Percentiles rank a stretch among this genome's conserved stretches.
Evolutionary conservation across 2,888 invertebrate genomes (phyloP).

Genomic region (Apodemia zela): DNA sequence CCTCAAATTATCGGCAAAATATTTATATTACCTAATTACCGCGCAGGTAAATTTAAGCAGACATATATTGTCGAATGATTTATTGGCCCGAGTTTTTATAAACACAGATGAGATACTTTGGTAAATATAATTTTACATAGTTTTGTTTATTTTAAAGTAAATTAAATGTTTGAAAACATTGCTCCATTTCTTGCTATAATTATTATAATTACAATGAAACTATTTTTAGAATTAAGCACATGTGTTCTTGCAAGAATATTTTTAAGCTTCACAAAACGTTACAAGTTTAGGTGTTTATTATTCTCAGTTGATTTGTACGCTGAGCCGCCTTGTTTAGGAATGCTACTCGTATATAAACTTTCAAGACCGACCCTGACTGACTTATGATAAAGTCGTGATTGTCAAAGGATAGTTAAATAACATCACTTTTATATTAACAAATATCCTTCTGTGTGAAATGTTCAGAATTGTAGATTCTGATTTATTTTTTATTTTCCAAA

Average conservation of each 20-base stretch:
- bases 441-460: too few species aligned
- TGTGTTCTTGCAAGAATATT: neutral
- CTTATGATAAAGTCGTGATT: too few species aligned
- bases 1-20: conserved; percentile 24
- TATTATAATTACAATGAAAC: neutral
- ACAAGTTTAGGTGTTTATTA: too few species aligned
- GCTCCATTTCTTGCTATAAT: neutral
- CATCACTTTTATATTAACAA: too few species aligned
- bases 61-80: conserved; percentile 42
- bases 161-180: conserved; percentile 13
- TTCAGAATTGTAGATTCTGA: too few species aligned
- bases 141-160: conserved; percentile 7
- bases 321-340: too few species aligned
- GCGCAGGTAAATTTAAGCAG: conserved; percentile 44
- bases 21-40: conserved; percentile 31
- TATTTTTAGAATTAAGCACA: neutral
- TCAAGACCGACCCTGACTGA: too few species aligned
- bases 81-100: conserved; percentile 31
- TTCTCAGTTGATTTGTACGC: too few species aligned
- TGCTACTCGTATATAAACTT: too few species aligned
- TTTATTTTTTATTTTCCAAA: too few species aligned
- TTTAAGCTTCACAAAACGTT: too few species aligned
- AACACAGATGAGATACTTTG: conserved; percentile 16
- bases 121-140: conserved; percentile 7
- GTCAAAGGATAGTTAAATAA: too few species aligned